Base-by-base conservation (phyloP, 1,140 invertebrate genomes). In the Pachypsylla venusta region DNA sequence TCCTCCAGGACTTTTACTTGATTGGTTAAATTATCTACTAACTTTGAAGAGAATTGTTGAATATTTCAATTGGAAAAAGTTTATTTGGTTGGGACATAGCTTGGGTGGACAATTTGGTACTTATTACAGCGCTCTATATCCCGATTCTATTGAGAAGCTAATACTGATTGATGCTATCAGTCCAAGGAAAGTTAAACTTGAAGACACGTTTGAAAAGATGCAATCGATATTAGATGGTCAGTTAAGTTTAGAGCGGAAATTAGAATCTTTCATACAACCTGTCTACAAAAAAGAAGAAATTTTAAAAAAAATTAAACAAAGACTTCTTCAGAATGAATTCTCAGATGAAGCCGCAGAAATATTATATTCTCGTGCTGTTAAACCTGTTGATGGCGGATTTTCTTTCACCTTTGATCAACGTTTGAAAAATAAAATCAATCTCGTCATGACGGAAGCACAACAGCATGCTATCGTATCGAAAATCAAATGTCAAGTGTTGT, bases 31-130 rank as follows among this genome's bases (percentile, higher is more conserved):
- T 63, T 76, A 72, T 64, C 65, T 78, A 0, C 59, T 77, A 7
- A 63, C 75, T 4, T 68, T 83, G 2, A 70, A 73, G 54, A 57
- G 69, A 57, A 69, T 83, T 1, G 66, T 81, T 7, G 69, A 79
- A 27, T 67, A 78, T 62, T 73, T 85, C 54, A 66, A 74, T 24
- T 82, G 80, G 79, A 61, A 74, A 7, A 70, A 69, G 28, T 76
- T 77, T 62, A 68, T 71, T 25, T 70, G 73, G 48, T 65, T 84
- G 14, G 76, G 74, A 16, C 81, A 84, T 63, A 82, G 80, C 61
- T 71, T 81, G 58, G 81, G 78, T 60, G 71, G 69, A 66, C 67
- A 77, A 54, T 61, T 78, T 28, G 72, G 71, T 60, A 59, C 70
- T 54, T 65, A 73, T 13, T 77, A 71, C 58, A 62, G 69, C 22